Conservation (phyloP, 1,140 invertebrate species). For the Piezodorus guildinii region DNA sequence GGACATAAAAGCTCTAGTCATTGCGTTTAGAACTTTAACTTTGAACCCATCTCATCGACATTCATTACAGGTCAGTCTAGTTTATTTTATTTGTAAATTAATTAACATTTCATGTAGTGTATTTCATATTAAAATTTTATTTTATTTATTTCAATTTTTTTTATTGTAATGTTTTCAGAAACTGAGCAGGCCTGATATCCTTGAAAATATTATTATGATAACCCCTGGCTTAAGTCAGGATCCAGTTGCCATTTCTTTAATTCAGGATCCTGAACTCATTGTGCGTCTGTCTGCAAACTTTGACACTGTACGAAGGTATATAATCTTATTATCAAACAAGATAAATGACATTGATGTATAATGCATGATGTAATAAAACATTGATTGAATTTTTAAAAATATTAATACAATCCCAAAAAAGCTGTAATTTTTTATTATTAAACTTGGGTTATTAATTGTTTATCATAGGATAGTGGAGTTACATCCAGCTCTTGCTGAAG, state of each 20-base stretch:
- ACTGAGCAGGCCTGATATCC: conserved; percentile 39
- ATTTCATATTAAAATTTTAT: too few relatives aligned
- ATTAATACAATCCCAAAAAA: too few relatives aligned
- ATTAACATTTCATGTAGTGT: too few relatives aligned
- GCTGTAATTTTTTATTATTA: too few relatives aligned
- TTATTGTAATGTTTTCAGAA: conserved; percentile 32
- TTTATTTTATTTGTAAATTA: too few relatives aligned
- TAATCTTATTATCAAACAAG: too few relatives aligned
- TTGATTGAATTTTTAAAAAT: too few relatives aligned
- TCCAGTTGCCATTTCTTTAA: conserved; percentile 41
- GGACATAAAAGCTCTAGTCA: conserved; percentile 36
- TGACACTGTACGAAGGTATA: conserved; percentile 38
- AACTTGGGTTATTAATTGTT: too few relatives aligned
- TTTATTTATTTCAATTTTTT: too few relatives aligned
- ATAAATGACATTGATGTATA: too few relatives aligned
- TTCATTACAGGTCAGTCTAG: conserved; percentile 37
- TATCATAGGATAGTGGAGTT: conserved; percentile 35
- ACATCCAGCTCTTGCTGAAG: conserved; percentile 41
- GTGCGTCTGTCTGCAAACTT: conserved; percentile 38
- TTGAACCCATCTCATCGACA: conserved; percentile 36
- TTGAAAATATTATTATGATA: conserved; percentile 43
- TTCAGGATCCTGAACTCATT: conserved; percentile 46
- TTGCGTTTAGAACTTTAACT: conserved; percentile 38
- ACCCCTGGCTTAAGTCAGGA: conserved; percentile 41
- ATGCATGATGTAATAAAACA: too few relatives aligned